Percentiles rank a stretch among this genome's conserved stretches.
Evolutionary conservation across 2,888 invertebrate species (phyloP).

Genomic region (Agrotis ipsilon): DNA sequence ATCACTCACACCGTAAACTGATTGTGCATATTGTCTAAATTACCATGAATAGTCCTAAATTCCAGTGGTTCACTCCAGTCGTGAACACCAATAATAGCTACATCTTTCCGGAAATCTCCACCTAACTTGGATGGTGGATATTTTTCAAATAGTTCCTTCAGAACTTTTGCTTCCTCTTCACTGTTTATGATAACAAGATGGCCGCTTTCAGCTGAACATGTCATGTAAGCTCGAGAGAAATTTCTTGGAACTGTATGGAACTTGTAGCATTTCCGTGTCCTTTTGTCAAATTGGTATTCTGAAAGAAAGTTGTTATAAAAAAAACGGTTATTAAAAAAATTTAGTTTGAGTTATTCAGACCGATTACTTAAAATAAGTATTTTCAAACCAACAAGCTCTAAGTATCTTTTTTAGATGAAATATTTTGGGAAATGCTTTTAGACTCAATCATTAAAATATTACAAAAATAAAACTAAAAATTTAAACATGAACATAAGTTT

Average conservation of each 20-base stretch:
- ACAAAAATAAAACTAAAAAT: no score
- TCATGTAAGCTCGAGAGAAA: constrained; percentile 73
- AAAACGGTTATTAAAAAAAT: no score
- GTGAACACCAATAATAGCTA: constrained; percentile 68
- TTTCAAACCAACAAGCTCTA: no score
- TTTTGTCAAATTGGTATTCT: constrained; percentile 71
- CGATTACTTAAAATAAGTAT: no score
- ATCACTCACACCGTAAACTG: no score
- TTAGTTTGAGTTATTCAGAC: no score
- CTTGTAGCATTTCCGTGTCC: constrained; percentile 78
- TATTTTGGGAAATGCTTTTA: background rate
- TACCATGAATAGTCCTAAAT: constrained; percentile 75
- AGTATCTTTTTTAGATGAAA: no score
- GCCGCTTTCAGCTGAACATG: constrained; percentile 77
- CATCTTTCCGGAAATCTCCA: constrained; percentile 61
- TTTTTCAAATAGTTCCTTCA: constrained; percentile 66
- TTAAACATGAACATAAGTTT: no score
- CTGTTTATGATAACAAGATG: constrained; percentile 76
- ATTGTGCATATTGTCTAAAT: background rate
- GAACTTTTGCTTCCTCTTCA: constrained; percentile 65
- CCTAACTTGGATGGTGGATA: constrained; percentile 58
- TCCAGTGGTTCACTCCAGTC: constrained; percentile 70
- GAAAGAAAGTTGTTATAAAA: constrained; percentile 20
- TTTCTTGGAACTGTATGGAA: constrained; percentile 72
- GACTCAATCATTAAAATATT: no score